Conservation (phyloP, 2,888 invertebrate genomes). For the Torymus tubicola region DNA sequence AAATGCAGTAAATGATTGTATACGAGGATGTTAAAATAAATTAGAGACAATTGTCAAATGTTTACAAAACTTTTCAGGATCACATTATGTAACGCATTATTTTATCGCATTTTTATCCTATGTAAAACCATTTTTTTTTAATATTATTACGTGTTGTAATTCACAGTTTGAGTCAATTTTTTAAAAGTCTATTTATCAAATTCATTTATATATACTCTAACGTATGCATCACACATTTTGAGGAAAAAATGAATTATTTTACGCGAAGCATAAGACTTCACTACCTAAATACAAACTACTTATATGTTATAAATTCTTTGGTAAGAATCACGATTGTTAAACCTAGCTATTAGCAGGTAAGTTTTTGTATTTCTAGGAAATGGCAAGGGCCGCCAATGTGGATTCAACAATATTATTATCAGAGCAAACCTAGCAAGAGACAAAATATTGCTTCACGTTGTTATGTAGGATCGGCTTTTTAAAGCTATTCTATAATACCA, state of each 20-base stretch:
- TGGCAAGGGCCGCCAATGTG: constrained; percentile 22
- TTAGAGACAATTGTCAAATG: no score
- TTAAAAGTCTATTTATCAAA: constrained; percentile 2
- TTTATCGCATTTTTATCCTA: no score
- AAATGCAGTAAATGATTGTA: no score
- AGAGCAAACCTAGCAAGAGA: constrained; percentile 32
- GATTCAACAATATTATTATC: constrained; percentile 24
- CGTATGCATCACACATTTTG: not conserved
- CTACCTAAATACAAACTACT: constrained; percentile 31
- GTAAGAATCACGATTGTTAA: constrained; percentile 39
- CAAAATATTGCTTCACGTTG: constrained; percentile 46
- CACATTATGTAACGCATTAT: no score
- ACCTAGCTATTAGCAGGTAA: constrained; percentile 6
- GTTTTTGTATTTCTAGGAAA: constrained; percentile 31
- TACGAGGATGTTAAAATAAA: no score
- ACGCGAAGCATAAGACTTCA: not conserved
- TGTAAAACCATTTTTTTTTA: no score
- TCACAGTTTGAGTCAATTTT: not conserved
- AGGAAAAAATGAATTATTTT: not conserved
- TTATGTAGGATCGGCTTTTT: constrained; percentile 18
- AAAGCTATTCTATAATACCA: constrained; percentile 33
- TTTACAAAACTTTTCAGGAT: no score
- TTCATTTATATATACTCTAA: not conserved
- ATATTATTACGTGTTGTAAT: no score
- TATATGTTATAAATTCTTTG: constrained; percentile 40